These are phyloP conservation scores for Cryptomyrus ogoouensis DNA, from an alignment of 2,113 vertebrate genomes.

Conservation along the genomic window DNA sequence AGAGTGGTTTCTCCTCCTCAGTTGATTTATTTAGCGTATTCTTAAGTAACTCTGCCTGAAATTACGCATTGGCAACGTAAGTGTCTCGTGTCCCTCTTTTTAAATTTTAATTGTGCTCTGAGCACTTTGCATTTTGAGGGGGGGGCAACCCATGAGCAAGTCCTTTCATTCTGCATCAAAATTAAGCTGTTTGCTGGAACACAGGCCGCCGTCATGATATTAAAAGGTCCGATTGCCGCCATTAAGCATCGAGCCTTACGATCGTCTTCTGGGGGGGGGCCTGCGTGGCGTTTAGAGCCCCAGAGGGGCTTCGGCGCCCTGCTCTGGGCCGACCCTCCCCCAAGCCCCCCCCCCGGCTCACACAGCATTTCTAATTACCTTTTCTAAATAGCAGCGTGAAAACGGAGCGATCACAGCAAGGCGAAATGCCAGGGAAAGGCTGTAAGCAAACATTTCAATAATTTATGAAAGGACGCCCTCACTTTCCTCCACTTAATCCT, in stretches of 20 bases:
- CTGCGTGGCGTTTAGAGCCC: not conserved
- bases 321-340: not conserved
- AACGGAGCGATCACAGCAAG: slow-evolving; percentile 17
- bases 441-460: slow-evolving; percentile 33
- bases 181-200: slow-evolving; percentile 5
- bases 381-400: slow-evolving; percentile 33
- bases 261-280: not conserved
- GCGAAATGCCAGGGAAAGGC: slow-evolving; percentile 18
- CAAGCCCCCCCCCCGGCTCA: not conserved
- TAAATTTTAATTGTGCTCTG: not conserved
- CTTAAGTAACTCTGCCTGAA: not conserved
- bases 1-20: not conserved
- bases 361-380: slow-evolving; percentile 28
- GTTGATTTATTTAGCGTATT: not conserved
- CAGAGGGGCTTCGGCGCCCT: not conserved
- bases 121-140: not conserved
- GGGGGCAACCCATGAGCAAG: not conserved
- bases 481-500: slow-evolving; percentile 14
- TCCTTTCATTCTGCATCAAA: not conserved
- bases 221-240: not conserved
- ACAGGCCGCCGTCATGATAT: not conserved
- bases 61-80: not conserved
- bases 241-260: not conserved
- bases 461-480: slow-evolving; percentile 26
- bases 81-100: not conserved